A percentile compares a stretch with the other conserved stretches of the same genome.
These are phyloP conservation scores for Agraylea sexmaculata DNA, from an alignment of 1,140 invertebrate genomes.

Conservation along the genomic window DNA sequence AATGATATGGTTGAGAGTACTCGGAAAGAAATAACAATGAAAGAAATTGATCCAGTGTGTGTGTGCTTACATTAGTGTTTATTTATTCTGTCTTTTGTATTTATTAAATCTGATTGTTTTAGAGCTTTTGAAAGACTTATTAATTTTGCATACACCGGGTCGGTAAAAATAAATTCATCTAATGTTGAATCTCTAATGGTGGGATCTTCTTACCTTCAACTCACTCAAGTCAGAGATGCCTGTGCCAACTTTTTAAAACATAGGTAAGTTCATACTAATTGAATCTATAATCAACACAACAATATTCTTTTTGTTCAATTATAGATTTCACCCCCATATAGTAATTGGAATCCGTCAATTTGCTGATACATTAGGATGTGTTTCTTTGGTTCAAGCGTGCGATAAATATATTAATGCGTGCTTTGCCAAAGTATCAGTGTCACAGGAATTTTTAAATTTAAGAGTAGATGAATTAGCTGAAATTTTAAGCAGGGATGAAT, in stretches of 20 bases:
- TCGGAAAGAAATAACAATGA: conserved; percentile 70
- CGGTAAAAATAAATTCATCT: conserved; percentile 60
- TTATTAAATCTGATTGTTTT: conserved; percentile 24
- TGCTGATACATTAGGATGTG: conserved; percentile 70
- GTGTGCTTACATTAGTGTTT: conserved; percentile 17
- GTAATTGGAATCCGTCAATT: conserved; percentile 75
- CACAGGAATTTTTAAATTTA: conserved; percentile 69
- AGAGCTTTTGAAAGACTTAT: conserved; percentile 74
- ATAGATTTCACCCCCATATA: conserved; percentile 69
- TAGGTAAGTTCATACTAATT: conserved; percentile 31
- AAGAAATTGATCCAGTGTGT: conserved; percentile 68
- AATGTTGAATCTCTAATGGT: conserved; percentile 82
- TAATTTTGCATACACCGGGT: conserved; percentile 80
- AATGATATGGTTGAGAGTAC: conserved; percentile 80
- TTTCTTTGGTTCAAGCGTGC: conserved; percentile 55
- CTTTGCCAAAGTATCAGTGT: conserved; percentile 65
- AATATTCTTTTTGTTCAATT: no score
- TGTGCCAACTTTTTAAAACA: conserved; percentile 73
- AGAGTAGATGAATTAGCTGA: conserved; percentile 52
- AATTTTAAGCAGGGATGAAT: conserved; percentile 65
- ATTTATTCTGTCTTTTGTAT: conserved; percentile 5
- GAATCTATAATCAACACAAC: no score
- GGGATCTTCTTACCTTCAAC: conserved; percentile 77
- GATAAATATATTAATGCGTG: conserved; percentile 77
- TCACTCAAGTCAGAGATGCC: conserved; percentile 69